Base-by-base conservation (phyloP, 2,113 vertebrate species). In the Zosterops hypoxanthus region DNA sequence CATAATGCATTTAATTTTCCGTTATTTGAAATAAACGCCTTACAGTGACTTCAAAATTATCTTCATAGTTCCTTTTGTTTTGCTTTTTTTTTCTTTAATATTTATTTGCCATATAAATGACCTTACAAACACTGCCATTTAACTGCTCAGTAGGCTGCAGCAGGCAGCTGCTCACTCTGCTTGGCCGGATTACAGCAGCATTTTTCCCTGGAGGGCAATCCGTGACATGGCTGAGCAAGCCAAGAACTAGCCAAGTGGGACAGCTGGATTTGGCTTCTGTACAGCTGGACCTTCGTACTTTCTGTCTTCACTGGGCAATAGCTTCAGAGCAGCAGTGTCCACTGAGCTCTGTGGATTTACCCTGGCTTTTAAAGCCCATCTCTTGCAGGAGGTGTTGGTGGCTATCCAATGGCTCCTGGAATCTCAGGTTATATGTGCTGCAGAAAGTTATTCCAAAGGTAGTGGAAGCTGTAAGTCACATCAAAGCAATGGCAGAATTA, bases 301-400 rank as follows among this genome's bases (percentile, higher is more conserved):
- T 77, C 53, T 52, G 28, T 47, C 49, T 71, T 81, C 64, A 25
- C 33, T n/a, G 47, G 26, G 56, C 34, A 70, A 47, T 13, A 47
- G 34, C 52, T 79, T 52, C 34, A 31, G 46, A 66, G 50, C 11
- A 50, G 68, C 53, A 68, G 21, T 11, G 18, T 36, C 52, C 52
- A 63, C 9, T 26, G 53, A 46, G 11, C 26, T 60, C 0, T 0
- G 1, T 46, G 57, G 52, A 49, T 60, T 80, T n/a, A 36, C 9
- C 5, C 24, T 5, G 28, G 56, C 63, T 72, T 79, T 41, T 52
- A 46, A 63, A 52, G 44, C 19, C 44, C 24, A 23, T 42, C 42
- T 61, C 36, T 31, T 4, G 5, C 0, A 0, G 46, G 31, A 86
- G 28, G 10, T 72, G 71, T 46, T 0, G 1, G 12, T 56, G 59